Evolutionary conservation across 2,113 vertebrate species (phyloP).

Genomic region (Melanocharis versteri): DNA sequence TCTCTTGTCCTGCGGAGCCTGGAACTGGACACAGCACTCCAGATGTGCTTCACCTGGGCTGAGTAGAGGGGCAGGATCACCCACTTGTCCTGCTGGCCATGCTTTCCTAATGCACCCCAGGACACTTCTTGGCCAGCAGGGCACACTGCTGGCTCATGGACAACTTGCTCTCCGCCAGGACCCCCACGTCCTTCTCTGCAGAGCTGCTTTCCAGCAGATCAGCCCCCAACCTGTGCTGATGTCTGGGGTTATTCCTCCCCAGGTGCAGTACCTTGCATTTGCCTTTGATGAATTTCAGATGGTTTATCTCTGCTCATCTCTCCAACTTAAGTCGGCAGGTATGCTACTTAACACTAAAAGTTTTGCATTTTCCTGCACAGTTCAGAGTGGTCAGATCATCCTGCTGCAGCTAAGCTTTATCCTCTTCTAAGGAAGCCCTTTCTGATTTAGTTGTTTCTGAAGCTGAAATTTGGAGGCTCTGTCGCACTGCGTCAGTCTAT

Average conservation of each 20-base stretch:
- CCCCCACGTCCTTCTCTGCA: background rate
- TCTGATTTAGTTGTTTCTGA: background rate
- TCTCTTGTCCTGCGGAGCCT: background rate
- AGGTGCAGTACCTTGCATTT: background rate
- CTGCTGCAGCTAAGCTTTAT: background rate
- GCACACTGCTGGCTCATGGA: background rate
- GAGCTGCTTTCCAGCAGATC: background rate
- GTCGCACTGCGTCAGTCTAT: background rate
- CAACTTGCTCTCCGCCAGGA: background rate
- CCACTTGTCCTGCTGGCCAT: rapidly evolving
- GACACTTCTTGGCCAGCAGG: background rate
- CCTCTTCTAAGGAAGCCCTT: background rate
- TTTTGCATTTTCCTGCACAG: background rate
- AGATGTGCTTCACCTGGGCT: too few species aligned
- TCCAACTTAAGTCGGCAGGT: background rate
- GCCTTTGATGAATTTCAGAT: background rate
- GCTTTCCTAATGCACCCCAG: background rate
- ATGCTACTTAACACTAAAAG: background rate
- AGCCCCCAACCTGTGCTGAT: background rate
- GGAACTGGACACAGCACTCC: background rate
- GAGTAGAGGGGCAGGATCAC: background rate
- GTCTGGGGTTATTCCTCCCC: background rate
- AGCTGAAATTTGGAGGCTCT: background rate
- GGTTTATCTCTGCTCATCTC: background rate
- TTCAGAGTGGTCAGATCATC: background rate